Evolutionary conservation across 2,113 vertebrate species (phyloP).

Genomic region (Tenrec ecaudatus): DNA sequence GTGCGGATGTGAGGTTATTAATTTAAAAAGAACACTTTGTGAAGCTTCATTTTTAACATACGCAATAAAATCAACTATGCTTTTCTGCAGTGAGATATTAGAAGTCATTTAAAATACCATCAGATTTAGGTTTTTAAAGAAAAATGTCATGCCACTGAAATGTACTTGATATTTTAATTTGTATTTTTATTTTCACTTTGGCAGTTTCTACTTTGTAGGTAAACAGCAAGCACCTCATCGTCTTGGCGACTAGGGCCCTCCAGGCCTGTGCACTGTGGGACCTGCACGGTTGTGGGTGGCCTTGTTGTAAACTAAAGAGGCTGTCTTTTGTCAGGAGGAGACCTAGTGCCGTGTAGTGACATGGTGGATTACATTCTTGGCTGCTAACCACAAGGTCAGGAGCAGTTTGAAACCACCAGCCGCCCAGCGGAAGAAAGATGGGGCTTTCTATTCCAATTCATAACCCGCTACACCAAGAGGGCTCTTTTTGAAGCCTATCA

Average conservation of each 20-base stretch:
- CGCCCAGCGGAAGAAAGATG: too few relatives aligned
- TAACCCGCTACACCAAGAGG: too few relatives aligned
- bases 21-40: neutral
- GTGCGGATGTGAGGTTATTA: neutral
- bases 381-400: too few relatives aligned
- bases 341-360: neutral
- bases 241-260: neutral
- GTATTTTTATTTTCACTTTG: neutral
- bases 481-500: neutral
- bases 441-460: too few relatives aligned
- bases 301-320: neutral
- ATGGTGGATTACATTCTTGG: too few relatives aligned
- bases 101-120: constrained; percentile 42
- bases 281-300: neutral
- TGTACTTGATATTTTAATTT: neutral
- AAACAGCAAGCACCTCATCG: neutral
- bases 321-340: neutral
- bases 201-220: neutral
- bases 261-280: neutral
- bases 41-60: constrained; percentile 34
- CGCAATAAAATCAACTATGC: neutral
- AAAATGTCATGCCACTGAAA: constrained; percentile 9
- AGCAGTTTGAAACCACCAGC: too few relatives aligned
- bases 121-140: constrained; percentile 18
- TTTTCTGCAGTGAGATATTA: constrained; percentile 39